Conservation (phyloP, 2,797 vertebrate genomes). For the Intellagama lesueurii region DNA sequence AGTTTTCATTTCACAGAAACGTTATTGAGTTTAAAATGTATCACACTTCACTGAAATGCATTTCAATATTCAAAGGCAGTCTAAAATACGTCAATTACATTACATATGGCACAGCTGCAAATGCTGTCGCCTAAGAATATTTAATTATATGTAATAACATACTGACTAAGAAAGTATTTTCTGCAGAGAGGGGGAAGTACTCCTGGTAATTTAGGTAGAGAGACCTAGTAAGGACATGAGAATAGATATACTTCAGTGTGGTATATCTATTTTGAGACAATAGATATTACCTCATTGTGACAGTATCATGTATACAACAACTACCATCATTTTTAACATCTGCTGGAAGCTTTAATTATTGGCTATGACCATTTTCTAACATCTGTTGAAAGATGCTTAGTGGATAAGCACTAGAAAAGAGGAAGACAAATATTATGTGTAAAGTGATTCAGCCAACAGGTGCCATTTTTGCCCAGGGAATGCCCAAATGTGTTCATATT, state of each 20-base stretch:
- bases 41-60: conserved; percentile 22
- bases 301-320: background rate
- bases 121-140: conserved; percentile 23
- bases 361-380: background rate
- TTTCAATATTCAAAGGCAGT: conserved; percentile 26
- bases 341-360: too few species aligned
- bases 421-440: conserved; percentile 10
- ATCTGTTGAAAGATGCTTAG: conserved; percentile 5
- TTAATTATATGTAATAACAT: conserved; percentile 46
- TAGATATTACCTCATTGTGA: background rate
- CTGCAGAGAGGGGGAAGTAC: conserved; percentile 34
- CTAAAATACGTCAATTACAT: conserved; percentile 36
- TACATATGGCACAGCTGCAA: background rate
- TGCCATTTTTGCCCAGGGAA: too few species aligned
- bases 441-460: background rate
- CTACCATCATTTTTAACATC: background rate
- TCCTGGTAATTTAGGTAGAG: conserved; percentile 23
- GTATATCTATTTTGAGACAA: background rate
- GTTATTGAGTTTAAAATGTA: background rate
- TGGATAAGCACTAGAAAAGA: background rate
- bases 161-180: conserved; percentile 30
- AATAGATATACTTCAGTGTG: background rate
- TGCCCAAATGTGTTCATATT: too few species aligned
- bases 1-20: conserved; percentile 33
- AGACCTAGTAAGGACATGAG: accelerated